phyloP scores from a whole-genome alignment of 2,113 vertebrate species.

The Chamaetylas fuelleborni region DNA sequence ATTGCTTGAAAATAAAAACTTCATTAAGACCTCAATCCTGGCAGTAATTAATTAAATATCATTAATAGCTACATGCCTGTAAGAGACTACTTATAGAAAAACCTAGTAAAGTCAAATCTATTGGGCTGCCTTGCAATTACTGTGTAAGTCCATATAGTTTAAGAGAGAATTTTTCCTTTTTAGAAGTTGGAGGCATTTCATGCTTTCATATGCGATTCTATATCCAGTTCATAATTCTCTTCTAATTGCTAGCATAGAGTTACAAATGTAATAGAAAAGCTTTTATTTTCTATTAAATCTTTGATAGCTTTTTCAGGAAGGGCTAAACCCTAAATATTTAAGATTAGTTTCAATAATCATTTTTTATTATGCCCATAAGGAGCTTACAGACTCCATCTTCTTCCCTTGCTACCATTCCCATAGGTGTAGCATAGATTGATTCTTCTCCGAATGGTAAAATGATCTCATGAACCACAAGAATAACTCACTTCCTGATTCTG shows the following conservation, averaged over 20 bases:
- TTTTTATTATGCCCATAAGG: background rate
- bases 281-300: slow-evolving; percentile 21
- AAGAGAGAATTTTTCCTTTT: background rate
- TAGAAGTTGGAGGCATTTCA: background rate
- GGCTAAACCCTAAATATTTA: background rate
- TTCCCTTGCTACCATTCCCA: background rate
- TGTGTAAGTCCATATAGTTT: background rate
- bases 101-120: background rate
- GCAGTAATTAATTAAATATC: background rate
- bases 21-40: background rate
- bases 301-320: background rate
- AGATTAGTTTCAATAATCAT: background rate
- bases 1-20: background rate
- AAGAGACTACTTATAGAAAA: background rate
- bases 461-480: background rate
- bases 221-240: background rate
- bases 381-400: background rate
- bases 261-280: slow-evolving; percentile 6
- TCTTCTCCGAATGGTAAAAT: background rate
- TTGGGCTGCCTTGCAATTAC: background rate
- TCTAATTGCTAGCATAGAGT: background rate
- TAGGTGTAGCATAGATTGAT: background rate
- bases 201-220: background rate
- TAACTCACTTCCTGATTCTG: background rate
- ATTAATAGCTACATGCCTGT: background rate